Evolutionary conservation across 2,888 invertebrate genomes (phyloP), one percentile per base, ranked within the genome.

Genomic region (Chymomyza caudatula): DNA sequence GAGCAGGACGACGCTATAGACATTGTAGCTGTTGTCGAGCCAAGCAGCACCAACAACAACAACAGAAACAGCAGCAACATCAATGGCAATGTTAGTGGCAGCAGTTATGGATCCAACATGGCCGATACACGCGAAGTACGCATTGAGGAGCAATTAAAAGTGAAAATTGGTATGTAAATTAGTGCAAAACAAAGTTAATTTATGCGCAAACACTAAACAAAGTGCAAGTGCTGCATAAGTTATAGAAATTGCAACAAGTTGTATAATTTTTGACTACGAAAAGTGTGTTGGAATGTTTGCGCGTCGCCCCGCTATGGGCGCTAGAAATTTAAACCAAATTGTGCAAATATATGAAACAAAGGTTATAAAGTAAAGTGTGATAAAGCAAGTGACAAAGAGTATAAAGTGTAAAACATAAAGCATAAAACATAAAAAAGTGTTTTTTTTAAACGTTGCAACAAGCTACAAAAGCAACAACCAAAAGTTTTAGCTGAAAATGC

Each of bases 121-220:
- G 96, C 96, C 93, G 95, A 95, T 92, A 94, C 94, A 93, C 94
- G 94, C 93, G 94, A 95, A 94, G 96, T 96, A 78, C 94, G 97
- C 93, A 94, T 96, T 91, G 96, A 96, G 92, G 97, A 97, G 93
- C 95, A 96, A 92, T 93, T 97, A 92, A 96, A 95, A 94, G 96
- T 97, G 91, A 97, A 96, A 94, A 96, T 97, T 91, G 96, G 96
- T 96, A 93, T 92, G 95, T 94, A 91, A 87, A 87, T 80, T 69
- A 69, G 76, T 76, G 71, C 62, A 76, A 82, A 82, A 78, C 74
- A 55, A 61, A 60, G 51, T 47, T 69, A 76, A 82, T 71, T 49
- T 23, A 20, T 22, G 49, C 55, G 15, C 43, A 70, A 63, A 60
- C 66, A 53, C 65, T 57, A 56, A 67, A 67, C 47, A 20, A 65